Evolutionary conservation across 2,797 vertebrate genomes (phyloP).

Genomic region (Pogoniulus pusillus): DNA sequence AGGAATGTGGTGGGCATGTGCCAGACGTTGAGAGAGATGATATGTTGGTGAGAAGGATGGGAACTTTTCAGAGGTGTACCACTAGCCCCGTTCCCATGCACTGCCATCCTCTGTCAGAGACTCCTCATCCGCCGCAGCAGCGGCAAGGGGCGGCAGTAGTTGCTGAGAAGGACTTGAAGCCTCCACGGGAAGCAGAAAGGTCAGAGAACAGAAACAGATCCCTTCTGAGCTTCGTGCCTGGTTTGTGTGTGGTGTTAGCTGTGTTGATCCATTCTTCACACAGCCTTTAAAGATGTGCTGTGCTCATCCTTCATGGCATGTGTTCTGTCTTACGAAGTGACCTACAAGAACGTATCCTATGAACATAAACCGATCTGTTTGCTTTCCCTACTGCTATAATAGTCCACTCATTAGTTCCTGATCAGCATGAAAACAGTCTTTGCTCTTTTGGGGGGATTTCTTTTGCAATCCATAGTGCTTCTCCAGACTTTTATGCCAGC

Average conservation of each 20-base stretch:
- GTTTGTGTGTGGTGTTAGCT: conserved; percentile 25
- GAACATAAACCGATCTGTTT: not conserved
- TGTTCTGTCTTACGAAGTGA: conserved; percentile 21
- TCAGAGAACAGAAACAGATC: conserved; percentile 38
- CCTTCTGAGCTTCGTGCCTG: conserved; percentile 63
- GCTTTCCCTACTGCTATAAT: conserved; percentile 30
- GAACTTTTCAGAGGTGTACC: conserved; percentile 75
- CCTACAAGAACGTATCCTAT: conserved; percentile 16
- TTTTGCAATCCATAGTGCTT: not conserved
- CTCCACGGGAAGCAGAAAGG: not conserved
- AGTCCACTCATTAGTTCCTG: conserved; percentile 17
- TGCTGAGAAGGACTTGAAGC: not conserved
- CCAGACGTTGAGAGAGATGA: conserved; percentile 86
- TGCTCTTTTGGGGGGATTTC: not conserved
- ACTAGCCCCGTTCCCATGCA: conserved; percentile 57
- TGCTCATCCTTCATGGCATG: conserved; percentile 18
- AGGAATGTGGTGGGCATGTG: conserved; percentile 70
- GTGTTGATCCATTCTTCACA: not conserved
- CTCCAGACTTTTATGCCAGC: not conserved
- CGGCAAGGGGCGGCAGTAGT: not conserved
- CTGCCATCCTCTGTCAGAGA: conserved; percentile 75
- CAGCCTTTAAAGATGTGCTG: not conserved
- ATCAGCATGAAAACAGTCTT: conserved; percentile 41
- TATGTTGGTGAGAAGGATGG: conserved; percentile 85
- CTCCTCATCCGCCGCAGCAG: conserved; percentile 17